phyloP scores from a whole-genome alignment of 2,797 vertebrate genomes.

The Pteropus rufus region DNA sequence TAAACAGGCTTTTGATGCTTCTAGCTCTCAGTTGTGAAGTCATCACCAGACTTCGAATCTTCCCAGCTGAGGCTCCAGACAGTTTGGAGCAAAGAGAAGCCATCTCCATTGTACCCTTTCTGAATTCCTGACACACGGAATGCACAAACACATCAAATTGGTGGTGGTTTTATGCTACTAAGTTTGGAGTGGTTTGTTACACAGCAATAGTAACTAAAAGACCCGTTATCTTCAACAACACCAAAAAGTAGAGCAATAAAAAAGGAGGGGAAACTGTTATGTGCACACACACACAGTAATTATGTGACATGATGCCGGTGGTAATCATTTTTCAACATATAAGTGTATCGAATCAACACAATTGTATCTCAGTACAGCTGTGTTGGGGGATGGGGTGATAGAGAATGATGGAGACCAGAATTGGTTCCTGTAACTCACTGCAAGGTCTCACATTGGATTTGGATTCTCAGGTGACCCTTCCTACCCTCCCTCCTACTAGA shows the following conservation, averaged over 20 bases:
- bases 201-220: not conserved
- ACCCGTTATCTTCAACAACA: not conserved
- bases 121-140: not conserved
- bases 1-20: not conserved
- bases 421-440: not conserved
- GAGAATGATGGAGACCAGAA: not conserved
- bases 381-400: not conserved
- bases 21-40: not conserved
- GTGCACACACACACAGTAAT: not conserved
- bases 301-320: not conserved
- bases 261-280: not conserved
- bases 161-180: not conserved
- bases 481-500: not conserved
- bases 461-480: not conserved
- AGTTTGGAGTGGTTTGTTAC: not conserved
- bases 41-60: not conserved
- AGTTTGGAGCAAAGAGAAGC: not conserved
- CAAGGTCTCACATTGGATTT: not conserved
- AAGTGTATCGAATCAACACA: not conserved
- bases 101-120: not conserved
- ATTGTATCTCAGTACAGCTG: not conserved
- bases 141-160: not conserved
- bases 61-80: not conserved
- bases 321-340: not conserved
- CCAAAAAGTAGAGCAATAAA: not conserved